phyloP scores from a whole-genome alignment of 92 coral and sea anemone species.

The Diadumene lineata region DNA sequence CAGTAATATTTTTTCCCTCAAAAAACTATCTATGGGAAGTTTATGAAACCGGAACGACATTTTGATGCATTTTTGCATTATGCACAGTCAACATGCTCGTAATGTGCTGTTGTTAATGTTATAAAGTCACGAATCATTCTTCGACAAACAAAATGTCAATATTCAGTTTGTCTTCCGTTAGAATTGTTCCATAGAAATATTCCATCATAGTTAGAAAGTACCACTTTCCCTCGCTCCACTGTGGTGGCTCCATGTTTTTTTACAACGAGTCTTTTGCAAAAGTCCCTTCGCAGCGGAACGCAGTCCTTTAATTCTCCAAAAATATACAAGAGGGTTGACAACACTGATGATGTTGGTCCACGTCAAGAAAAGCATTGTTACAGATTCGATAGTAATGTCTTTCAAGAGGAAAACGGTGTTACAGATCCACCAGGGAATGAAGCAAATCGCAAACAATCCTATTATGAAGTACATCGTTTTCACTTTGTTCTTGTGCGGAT shows the following conservation, averaged over 20 bases:
- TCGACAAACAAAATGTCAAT: neutral
- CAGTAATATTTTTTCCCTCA: too few species aligned
- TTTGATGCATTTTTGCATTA: too few species aligned
- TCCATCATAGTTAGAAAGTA: too few species aligned
- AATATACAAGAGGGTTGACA: neutral
- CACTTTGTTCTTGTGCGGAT: constrained; percentile 5
- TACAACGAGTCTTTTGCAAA: neutral
- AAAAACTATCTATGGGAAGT: too few species aligned
- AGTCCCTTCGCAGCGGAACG: neutral
- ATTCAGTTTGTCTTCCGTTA: neutral
- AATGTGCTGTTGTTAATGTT: too few species aligned
- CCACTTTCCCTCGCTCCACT: too few species aligned
- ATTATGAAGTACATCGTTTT: constrained; percentile 21
- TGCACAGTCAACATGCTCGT: too few species aligned
- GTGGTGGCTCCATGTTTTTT: too few species aligned
- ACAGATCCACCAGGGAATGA: neutral
- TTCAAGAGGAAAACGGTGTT: neutral
- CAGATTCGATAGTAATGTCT: too few species aligned
- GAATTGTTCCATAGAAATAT: too few species aligned
- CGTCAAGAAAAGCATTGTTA: neutral
- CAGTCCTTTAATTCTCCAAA: constrained; percentile 1
- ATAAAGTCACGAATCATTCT: neutral
- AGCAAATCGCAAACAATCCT: neutral
- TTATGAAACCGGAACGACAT: too few species aligned
- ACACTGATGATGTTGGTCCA: neutral